phyloP scores from a whole-genome alignment of 30 jellyfish, hydroid and myxozoan species.

The Chrysaora quinquecirrha region DNA sequence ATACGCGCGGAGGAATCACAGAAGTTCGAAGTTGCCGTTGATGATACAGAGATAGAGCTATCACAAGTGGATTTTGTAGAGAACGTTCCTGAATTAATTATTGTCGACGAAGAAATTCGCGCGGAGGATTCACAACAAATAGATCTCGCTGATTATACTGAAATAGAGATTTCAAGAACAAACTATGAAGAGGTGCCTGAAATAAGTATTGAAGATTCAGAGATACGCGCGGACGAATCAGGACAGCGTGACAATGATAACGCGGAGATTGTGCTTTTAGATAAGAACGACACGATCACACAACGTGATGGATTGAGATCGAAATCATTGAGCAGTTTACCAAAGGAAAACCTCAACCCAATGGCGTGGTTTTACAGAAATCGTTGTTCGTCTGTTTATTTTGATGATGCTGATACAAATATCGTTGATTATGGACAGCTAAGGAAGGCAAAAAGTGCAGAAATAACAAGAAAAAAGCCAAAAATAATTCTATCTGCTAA shows the following conservation, averaged over 20 bases:
- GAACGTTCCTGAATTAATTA: too few relatives aligned
- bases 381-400: constrained; percentile 33
- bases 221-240: background rate
- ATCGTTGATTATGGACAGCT: constrained; percentile 39
- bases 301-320: constrained; percentile 31
- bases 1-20: too few relatives aligned
- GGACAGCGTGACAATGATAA: background rate
- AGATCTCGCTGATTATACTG: too few relatives aligned
- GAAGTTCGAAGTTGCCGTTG: too few relatives aligned
- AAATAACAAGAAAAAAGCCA: constrained; percentile 66
- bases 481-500: constrained; percentile 64
- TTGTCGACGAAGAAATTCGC: too few relatives aligned
- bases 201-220: too few relatives aligned
- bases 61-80: too few relatives aligned
- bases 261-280: background rate
- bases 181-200: too few relatives aligned
- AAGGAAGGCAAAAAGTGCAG: constrained; percentile 72
- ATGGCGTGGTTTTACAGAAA: constrained; percentile 78
- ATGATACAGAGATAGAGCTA: too few relatives aligned
- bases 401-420: constrained; percentile 19
- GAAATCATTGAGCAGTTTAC: constrained; percentile 63
- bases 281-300: background rate
- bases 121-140: too few relatives aligned
- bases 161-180: too few relatives aligned
- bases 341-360: constrained; percentile 17